Percentiles rank a stretch among this genome's conserved stretches.
These are phyloP conservation scores for Rhadinocentrus ornatus DNA, from an alignment of 2,797 vertebrate species.

Conservation along the genomic window DNA sequence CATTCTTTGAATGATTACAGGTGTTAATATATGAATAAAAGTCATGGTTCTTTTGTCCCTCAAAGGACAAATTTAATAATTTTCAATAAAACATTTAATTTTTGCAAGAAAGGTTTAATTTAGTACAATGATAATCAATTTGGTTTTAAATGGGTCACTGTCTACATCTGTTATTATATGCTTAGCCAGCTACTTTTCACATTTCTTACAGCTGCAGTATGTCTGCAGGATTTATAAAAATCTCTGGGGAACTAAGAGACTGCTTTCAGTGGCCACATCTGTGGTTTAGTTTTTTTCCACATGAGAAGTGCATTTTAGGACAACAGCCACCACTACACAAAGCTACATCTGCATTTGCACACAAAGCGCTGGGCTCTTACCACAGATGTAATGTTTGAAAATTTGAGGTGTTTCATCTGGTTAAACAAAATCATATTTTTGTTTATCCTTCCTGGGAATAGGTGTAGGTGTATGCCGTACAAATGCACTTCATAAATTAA, in stretches of 20 bases:
- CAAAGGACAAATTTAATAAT: background rate
- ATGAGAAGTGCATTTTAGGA: slow-evolving; percentile 53
- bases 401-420: slow-evolving; percentile 52
- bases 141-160: slow-evolving; percentile 22
- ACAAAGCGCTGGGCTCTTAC: slow-evolving; percentile 39
- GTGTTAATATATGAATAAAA: background rate
- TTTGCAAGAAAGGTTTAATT: slow-evolving; percentile 9
- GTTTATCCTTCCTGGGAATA: background rate
- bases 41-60: background rate
- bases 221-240: slow-evolving; percentile 44
- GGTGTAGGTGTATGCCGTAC: slow-evolving; percentile 2
- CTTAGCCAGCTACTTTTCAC: slow-evolving; percentile 42
- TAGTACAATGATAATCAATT: slow-evolving; percentile 17
- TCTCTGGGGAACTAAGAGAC: slow-evolving; percentile 42
- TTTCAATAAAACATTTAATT: slow-evolving; percentile 16
- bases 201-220: slow-evolving; percentile 35
- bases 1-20: background rate
- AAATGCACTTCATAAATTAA: slow-evolving; percentile 2
- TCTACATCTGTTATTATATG: slow-evolving; percentile 35
- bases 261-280: slow-evolving; percentile 54
- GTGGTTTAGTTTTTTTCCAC: slow-evolving; percentile 37
- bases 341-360: slow-evolving; percentile 24
- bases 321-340: slow-evolving; percentile 47
- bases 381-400: slow-evolving; percentile 48
- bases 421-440: slow-evolving; percentile 24